phyloP scores from a whole-genome alignment of 2,888 invertebrate species.

The Rotaria sp. region DNA sequence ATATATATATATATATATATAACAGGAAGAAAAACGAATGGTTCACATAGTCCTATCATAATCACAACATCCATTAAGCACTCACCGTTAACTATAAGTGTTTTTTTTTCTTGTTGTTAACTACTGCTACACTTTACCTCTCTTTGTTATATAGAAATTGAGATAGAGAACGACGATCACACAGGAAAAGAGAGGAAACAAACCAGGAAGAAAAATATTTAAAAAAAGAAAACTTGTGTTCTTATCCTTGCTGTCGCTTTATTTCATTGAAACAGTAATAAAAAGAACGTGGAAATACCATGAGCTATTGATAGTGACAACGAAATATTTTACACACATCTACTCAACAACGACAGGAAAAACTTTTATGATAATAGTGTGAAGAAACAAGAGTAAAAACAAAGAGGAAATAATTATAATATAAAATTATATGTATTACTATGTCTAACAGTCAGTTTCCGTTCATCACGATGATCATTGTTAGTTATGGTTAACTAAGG shows the following conservation, averaged over 20 bases:
- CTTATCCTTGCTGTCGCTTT: background rate
- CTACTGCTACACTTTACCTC: background rate
- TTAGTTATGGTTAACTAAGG: background rate
- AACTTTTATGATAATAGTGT: background rate
- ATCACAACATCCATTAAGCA: background rate
- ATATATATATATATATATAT: background rate
- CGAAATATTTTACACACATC: background rate
- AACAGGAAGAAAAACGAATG: background rate
- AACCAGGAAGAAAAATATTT: background rate
- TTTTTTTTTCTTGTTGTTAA: background rate
- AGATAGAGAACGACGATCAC: background rate
- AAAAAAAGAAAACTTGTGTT: background rate
- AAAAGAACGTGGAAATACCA: background rate
- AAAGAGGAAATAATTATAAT: background rate
- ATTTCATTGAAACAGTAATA: background rate
- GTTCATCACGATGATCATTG: background rate
- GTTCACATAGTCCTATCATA: background rate
- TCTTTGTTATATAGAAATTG: background rate
- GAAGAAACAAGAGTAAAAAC: background rate
- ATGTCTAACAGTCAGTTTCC: background rate
- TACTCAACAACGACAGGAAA: no score
- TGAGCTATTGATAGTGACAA: background rate
- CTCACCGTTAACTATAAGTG: background rate
- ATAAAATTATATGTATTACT: background rate
- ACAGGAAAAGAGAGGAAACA: background rate